Base-by-base conservation (phyloP, 2,888 invertebrate species). In the Polyommatus iphigenia region DNA sequence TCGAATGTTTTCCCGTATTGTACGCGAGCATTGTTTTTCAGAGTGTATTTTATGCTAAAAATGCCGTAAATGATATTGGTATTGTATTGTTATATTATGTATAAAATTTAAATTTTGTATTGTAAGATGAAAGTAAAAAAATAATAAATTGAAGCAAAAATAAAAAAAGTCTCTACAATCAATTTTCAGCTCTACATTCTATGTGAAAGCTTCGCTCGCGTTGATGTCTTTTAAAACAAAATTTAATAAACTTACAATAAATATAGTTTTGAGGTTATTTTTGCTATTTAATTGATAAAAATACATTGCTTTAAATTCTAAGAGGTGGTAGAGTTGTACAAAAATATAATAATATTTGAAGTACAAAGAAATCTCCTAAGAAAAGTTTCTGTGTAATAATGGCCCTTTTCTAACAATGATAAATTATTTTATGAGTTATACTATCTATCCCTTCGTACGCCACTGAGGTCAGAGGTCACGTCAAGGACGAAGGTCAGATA, bases 401-500 rank as follows among this genome's bases (percentile, higher is more conserved):
- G 24, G 24, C 15, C 67, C 29, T 32, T 67, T 67, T 67, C 67
- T 62, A 62, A 29, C 24, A 67, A 67, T 67, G 67, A 32, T 67
- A 67, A 67, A 67, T 67, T 67, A 67, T 15, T 32, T 29, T 29
- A 67, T 67, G 67, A 67, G 2, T 67, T 32, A 67, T 32, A 18
- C 18, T 32, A 6, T 32, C 67, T 67, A 18, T 29, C 67, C 67
- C 67, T 67, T 15, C 18, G 67, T 67, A 67, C 29, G 67, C 67
- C 32, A 29, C 67, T 18, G 67, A 32, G 67, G 62, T 24, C 62
- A 24, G 6, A 15, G 67, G 67, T 67, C 67, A 67, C 67, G 67
- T 67, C 67, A 67, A 67, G 67, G 67, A 67, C 67, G 67, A 67
- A 67, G 6, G 29, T 67, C 29, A 29, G 32, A 32, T 15, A 67